Percentiles rank a stretch among this genome's conserved stretches.
phyloP scores from a whole-genome alignment of 2,113 vertebrate species.

The Camelus bactrianus region DNA sequence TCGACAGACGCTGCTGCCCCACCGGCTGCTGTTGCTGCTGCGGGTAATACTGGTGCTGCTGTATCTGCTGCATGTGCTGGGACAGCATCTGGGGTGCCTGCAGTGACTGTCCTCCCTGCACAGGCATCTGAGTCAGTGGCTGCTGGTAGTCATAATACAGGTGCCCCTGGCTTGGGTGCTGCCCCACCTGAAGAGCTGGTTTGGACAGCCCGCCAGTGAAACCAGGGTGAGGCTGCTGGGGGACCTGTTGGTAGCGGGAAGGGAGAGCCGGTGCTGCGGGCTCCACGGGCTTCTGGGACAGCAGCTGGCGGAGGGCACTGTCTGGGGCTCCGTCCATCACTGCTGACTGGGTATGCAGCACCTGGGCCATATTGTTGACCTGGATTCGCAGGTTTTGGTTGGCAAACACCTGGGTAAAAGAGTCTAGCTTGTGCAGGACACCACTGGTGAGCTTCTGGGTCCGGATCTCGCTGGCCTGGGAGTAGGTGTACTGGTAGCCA shows the following conservation, averaged over 20 bases:
- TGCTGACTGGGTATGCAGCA: slow-evolving; percentile 85
- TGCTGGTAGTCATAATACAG: slow-evolving; percentile 91
- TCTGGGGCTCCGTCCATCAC: slow-evolving; percentile 86
- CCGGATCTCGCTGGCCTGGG: slow-evolving; percentile 85
- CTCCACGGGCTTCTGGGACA: slow-evolving; percentile 89
- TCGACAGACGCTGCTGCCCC: slow-evolving; percentile 84
- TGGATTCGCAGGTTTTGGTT: slow-evolving; percentile 92
- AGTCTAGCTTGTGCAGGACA: slow-evolving; percentile 92
- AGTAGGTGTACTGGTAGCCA: slow-evolving; percentile 87
- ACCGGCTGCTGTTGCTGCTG: slow-evolving; percentile 80
- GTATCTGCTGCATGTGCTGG: slow-evolving; percentile 87
- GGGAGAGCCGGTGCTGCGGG: slow-evolving; percentile 79
- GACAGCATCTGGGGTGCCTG: slow-evolving; percentile 85
- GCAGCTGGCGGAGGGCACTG: slow-evolving; percentile 89
- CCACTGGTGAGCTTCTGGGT: slow-evolving; percentile 89
- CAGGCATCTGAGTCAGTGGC: slow-evolving; percentile 86
- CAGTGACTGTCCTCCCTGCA: slow-evolving; percentile 85
- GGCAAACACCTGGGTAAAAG: slow-evolving; percentile 93
- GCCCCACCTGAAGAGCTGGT: slow-evolving; percentile 87
- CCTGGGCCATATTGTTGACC: slow-evolving; percentile 89
- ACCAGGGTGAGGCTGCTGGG: slow-evolving; percentile 87
- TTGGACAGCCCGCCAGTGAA: slow-evolving; percentile 87
- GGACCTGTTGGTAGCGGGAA: slow-evolving; percentile 87
- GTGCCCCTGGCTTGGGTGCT: slow-evolving; percentile 84
- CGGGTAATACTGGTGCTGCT: slow-evolving; percentile 88